These are phyloP conservation scores for Actenoides lindsayi DNA, from an alignment of 2,113 vertebrate species.

Conservation along the genomic window DNA sequence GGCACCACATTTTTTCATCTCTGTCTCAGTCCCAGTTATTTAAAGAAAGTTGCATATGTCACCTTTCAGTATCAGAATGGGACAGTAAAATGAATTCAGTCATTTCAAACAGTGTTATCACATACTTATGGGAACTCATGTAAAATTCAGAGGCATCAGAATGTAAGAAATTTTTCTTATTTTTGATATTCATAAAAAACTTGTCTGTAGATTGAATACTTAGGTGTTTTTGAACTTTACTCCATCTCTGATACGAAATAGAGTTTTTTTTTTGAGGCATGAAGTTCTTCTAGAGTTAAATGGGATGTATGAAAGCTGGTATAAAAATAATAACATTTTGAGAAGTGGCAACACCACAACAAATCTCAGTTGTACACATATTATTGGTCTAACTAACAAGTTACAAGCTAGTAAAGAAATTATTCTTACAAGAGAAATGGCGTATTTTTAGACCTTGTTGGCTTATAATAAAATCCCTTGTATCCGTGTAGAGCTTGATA, in stretches of 20 bases:
- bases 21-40: not conserved
- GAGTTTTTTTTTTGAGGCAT: not conserved
- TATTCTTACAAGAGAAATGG: not conserved
- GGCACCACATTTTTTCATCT: not conserved
- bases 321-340: not conserved
- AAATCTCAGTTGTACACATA: not conserved
- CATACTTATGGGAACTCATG: not conserved
- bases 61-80: constrained; percentile 4
- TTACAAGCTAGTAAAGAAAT: not conserved
- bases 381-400: not conserved
- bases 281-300: not conserved
- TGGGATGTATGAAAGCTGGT: not conserved
- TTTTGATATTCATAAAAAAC: not conserved
- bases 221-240: not conserved
- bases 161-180: not conserved
- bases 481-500: not conserved
- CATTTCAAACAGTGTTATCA: not conserved
- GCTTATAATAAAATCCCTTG: not conserved
- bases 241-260: not conserved
- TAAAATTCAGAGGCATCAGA: not conserved
- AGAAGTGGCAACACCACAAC: not conserved
- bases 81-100: not conserved
- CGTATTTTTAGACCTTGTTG: not conserved
- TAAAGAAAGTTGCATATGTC: not conserved
- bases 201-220: not conserved